Evolutionary conservation across 2,797 vertebrate genomes (phyloP), one percentile per base, ranked within the genome.

Genomic region (Bovichtus variegatus): DNA sequence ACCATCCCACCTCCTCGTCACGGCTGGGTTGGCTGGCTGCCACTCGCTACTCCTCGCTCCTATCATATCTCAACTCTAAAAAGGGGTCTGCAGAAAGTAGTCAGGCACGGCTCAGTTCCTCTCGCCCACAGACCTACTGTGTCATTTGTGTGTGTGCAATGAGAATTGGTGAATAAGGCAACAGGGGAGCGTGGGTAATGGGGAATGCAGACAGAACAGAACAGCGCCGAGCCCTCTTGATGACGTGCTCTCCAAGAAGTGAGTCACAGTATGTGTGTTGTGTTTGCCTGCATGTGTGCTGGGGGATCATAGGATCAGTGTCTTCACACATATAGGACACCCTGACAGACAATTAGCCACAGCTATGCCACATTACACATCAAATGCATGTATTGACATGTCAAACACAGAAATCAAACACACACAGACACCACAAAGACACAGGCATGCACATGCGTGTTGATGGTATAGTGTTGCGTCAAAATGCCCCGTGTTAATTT

Each of bases 111-210:
- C 82, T 87, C 80, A 31, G 70, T 71, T 85, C 67, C 78, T 80
- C 83, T 88, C 77, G 34, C 85, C 87, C 82, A 90, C 82, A 68
- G 85, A 92, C 75, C 77, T 51, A 68, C 63, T 68, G 51, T 78
- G 82, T 81, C 78, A 69, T 88, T 74, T 73, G 34, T 72, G 71
- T 90, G 70, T 69, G 54, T 34, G 80, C 81, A 78, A 65, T 6
- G 81, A 76, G 66, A 77, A 86, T 70, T 50, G 6, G 34, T 69
- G 82, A 89, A 83, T 84, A 85, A 83, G 71, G 80, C 83, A 82
- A 76, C 73, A 47, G 54, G 85, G 84, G 85, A 79, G 65, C 13
- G 54, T 86, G 87, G 85, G 86, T 90, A 90, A 92, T 86, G 76
- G 78, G 74, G 78, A 91, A 75, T 58, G 79, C 83, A 87, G 85